phyloP scores from a whole-genome alignment of 2,113 vertebrate species.

The Agapornis roseicollis region DNA sequence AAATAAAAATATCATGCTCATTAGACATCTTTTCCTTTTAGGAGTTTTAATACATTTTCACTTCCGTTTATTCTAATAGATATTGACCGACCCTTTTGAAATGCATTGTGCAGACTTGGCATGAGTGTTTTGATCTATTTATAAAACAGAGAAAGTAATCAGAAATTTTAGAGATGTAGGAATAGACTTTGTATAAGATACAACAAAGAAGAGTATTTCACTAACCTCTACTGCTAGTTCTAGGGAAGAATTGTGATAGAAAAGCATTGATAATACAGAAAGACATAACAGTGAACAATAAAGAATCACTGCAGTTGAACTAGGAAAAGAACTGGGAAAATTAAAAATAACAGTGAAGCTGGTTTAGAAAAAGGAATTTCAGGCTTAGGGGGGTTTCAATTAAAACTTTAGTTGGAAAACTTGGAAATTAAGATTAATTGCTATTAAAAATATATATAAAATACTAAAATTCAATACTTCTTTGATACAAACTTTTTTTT shows the following conservation, averaged over 20 bases:
- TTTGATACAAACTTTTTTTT: background rate
- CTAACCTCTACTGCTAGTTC: background rate
- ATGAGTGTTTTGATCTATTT: background rate
- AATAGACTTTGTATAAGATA: background rate
- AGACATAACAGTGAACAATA: background rate
- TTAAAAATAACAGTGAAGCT: background rate
- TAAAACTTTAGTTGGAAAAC: background rate
- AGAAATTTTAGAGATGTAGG: background rate
- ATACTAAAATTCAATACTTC: background rate
- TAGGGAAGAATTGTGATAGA: background rate
- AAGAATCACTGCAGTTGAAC: background rate
- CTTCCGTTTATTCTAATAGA: background rate
- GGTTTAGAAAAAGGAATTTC: background rate
- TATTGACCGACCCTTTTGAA: background rate
- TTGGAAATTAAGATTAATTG: background rate
- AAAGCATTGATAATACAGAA: background rate
- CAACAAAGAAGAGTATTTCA: background rate
- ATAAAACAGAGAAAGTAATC: background rate
- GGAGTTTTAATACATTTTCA: background rate
- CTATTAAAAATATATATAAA: background rate
- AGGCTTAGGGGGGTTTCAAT: rapidly evolving
- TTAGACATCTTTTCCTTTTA: background rate
- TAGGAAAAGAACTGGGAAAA: background rate
- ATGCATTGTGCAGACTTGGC: background rate
- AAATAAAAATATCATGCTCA: background rate